Base-by-base conservation (phyloP, 2,797 vertebrate genomes). In the Channa striata region DNA sequence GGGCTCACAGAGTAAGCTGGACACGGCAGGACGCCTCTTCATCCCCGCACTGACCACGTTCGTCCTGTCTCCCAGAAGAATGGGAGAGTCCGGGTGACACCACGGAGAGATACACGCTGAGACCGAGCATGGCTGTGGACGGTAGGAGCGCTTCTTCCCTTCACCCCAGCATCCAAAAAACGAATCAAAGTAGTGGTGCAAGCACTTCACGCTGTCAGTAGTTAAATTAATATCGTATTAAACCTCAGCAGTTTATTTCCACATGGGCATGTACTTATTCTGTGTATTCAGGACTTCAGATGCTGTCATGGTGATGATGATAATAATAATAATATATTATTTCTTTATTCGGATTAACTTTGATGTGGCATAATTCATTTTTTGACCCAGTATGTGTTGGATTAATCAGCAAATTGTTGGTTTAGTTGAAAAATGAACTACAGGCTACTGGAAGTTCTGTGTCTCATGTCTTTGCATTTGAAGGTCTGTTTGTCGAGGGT, bases 71-170 rank as follows among this genome's bases (percentile, higher is more conserved):
- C 75, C 25, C 68, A 64, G 69, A 57, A 89, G 85, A 62, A 95
- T 94, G 94, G 89, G 72, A 86, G 88, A 76, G 77, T 75, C 78
- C 86, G 76, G 88, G 65, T 95, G 87, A 93, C 90, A 91, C 86
- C 89, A 94, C 94, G 91, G 92, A 93, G 86, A 90, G 92, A 92
- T 90, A 87, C 90, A 87, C 90, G 84, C 88, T 86, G 76, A 92
- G 89, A 93, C 92, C 92, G 80, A 89, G 74, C 13, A 95, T 95
- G 94, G 94, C 94, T 85, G 94, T 95, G 88, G 94, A 95, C 93
- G 94, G 94, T 95, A 93, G 88, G 94, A 76, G 82, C 84, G 72
- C 80, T 23, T 66, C 0, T 19, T 21, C 12, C 39, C 37, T 19
- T 59, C 30, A 34, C n/a, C n/a, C 5, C 13, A 34, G 20, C 66